Base-by-base conservation (phyloP, 64 coral and sea anemone species). In the Montipora efflorescens region DNA sequence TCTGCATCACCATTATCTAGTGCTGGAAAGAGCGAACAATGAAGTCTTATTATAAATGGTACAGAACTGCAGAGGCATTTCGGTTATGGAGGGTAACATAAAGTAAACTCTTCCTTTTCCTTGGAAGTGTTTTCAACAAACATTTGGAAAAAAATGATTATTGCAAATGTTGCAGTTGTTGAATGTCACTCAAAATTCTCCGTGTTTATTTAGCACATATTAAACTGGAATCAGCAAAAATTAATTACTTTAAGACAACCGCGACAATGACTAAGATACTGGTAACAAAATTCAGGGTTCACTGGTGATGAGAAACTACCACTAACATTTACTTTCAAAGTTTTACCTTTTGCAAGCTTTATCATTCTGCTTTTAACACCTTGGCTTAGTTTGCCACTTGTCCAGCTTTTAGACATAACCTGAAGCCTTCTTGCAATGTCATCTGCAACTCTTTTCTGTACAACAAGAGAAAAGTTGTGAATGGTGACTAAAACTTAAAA, bases 341-440 rank as follows among this genome's bases (percentile, higher is more conserved):
- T 64, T 59, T 86, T 82, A 95, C 96, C 96, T 95, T 97, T 87
- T 61, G 96, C 96, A 23, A 97, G 81, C 46, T 95, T 94, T 67
- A 97, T 97, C 96, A 97, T 97, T 83, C 93, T 95, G 25, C 78
- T 87, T 88, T 97, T 97, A 7, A 97, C 96, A 21, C 88, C 89
- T 79, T 92, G 94, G 53, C 96, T 93, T 10, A 97, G 89, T 82
- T 95, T 97, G 69, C 96, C 96, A 71, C 90, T 90, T 44, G 55
- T 91, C 96, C 96, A 97, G 76, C 80, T 97, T 57, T 97, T 75
- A 14, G 89, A 89, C 96, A 97, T 97, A 6, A 97, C 84, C 70
- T 97, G 89, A 4, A 97, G 76, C 50, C 90, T 92, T 82, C 87
- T 95, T 88, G 93, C 68, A 59, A 97, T 88, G 18, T 97, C 93